Conservation (phyloP, 2,113 vertebrate species). For the Engystomops pustulosus region DNA sequence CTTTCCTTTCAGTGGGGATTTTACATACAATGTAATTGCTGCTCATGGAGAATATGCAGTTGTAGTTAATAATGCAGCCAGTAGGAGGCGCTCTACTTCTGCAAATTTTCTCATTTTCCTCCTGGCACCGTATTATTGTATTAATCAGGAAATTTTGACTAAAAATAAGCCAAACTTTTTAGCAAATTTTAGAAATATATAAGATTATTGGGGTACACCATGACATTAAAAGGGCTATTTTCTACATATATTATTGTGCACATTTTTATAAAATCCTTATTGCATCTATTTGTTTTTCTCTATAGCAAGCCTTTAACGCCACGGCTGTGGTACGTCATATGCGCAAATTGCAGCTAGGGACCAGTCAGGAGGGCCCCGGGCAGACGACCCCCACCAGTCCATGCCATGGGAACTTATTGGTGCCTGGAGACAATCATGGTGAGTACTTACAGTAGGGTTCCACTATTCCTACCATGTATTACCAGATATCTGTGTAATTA, state of each 20-base stretch:
- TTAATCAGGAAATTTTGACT: background rate
- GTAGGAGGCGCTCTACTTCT: background rate
- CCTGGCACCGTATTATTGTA: background rate
- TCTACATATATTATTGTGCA: background rate
- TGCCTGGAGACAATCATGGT: constrained; percentile 74
- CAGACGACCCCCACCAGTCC: constrained; percentile 77
- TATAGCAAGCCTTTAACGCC: constrained; percentile 97
- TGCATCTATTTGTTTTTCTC: constrained; percentile 22
- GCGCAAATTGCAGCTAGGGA: constrained; percentile 91
- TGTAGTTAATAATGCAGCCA: background rate
- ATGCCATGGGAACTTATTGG: constrained; percentile 75
- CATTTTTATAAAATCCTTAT: background rate
- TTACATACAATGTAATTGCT: background rate
- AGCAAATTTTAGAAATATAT: background rate
- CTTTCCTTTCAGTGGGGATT: too few species aligned
- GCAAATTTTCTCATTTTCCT: background rate
- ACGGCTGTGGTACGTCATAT: constrained; percentile 96
- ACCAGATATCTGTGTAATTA: too few species aligned
- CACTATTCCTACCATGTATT: background rate
- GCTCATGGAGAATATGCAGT: background rate
- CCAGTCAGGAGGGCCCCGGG: constrained; percentile 83
- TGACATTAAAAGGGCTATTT: too few species aligned
- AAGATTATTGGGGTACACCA: too few species aligned
- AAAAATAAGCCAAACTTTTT: background rate
- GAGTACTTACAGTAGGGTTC: constrained; percentile 53